Base-by-base conservation (phyloP, 2,797 vertebrate species). In the Sarcoramphus papa region DNA sequence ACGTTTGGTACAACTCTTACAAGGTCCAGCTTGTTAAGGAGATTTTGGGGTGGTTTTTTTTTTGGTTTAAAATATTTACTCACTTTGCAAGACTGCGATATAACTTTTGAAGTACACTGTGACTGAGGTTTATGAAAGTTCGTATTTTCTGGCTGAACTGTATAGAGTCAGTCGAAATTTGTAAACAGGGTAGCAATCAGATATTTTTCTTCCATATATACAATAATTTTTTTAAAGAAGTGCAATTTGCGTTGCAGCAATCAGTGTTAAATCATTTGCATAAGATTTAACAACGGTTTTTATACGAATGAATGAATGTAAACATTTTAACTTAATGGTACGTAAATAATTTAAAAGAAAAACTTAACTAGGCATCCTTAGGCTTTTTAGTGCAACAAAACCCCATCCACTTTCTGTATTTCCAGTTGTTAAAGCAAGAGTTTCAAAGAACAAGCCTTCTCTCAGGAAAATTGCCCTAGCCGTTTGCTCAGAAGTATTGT, bases 171-270 rank as follows among this genome's bases (percentile, higher is more conserved):
- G 98, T 97, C 48, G 0, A 95, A 96, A 97, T 98, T 98, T 98
- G 96, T 98, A 99, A 99, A 99, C 99, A 99, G 99, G 99, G 99
- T 99, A 99, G 98, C 98, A 98, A 98, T 98, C 97, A 98, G 95
- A 98, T 98, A 98, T 97, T 98, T 98, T 98, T 98, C 98, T 98
- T 98, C 98, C 98, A 98, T 98, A 97, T 97, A 98, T 96, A 98
- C 98, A 98, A 97, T 98, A 98, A 98, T 98, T 98, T 98, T 98
- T 98, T 98, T 72, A 92, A 98, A 97, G 90, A 98, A 98, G 98
- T 99, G 98, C 98, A 99, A 99, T 99, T 98, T 98, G 97, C 98
- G 97, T 98, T 98, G 98, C 98, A 98, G 97, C 97, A 98, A 98
- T 98, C 98, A 98, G 98, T 98, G 98, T 99, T 98, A 98, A 99